Conservation (phyloP, 2,113 vertebrate genomes). For the Alethe castanea region DNA sequence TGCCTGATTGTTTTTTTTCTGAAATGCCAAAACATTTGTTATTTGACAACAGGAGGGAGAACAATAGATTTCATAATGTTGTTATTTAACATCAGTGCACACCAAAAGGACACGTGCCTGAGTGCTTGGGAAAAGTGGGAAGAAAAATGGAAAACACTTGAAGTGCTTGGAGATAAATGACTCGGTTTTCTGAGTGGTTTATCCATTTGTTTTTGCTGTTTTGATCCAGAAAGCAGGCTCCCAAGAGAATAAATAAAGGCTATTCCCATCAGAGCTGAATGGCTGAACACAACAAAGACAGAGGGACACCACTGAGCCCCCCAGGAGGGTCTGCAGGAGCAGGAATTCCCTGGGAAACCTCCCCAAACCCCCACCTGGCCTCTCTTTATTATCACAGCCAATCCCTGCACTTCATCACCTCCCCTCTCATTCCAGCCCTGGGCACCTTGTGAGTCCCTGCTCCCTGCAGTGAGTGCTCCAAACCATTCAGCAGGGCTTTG, state of each 20-base stretch:
- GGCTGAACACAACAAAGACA: not conserved
- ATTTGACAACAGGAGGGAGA: not conserved
- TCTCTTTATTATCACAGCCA: rapidly evolving
- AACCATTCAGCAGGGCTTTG: not conserved
- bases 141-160: not conserved
- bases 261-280: not conserved
- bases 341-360: not conserved
- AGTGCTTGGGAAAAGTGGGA: not conserved
- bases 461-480: not conserved
- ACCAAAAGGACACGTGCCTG: not conserved
- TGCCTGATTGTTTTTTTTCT: not conserved
- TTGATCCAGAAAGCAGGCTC: not conserved
- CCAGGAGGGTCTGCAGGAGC: not conserved
- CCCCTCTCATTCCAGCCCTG: not conserved
- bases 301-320: not conserved
- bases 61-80: not conserved
- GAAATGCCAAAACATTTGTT: not conserved
- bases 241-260: not conserved
- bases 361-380: not conserved
- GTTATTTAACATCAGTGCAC: not conserved
- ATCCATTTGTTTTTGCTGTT: not conserved
- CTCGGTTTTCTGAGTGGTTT: not conserved
- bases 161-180: not conserved
- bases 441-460: not conserved
- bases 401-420: not conserved